Conservation (phyloP, 1,140 invertebrate genomes). For the Drosophila serrata region DNA sequence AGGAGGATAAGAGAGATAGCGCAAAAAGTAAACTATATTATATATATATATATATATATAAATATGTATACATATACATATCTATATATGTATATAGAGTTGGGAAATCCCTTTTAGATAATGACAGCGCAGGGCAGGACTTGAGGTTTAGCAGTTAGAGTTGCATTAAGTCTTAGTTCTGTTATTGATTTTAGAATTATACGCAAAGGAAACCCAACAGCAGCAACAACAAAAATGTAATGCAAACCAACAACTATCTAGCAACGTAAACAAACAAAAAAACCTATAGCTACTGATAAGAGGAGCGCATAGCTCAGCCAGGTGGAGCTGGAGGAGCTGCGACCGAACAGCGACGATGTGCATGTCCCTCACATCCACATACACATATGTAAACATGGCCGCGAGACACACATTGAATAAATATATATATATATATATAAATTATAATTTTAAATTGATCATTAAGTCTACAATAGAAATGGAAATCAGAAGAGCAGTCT, state of each 20-base stretch:
- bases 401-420: constrained; percentile 19
- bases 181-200: constrained; percentile 32
- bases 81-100: constrained; percentile 17
- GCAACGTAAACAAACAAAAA: constrained; percentile 36
- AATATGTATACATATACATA: constrained; percentile 13
- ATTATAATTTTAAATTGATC: constrained; percentile 45
- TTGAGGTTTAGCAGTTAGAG: constrained; percentile 3
- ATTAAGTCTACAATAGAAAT: constrained; percentile 30
- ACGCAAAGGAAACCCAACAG: neutral
- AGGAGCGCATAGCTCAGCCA: neutral
- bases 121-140: constrained; percentile 3
- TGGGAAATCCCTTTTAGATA: constrained; percentile 25
- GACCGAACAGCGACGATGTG: constrained; percentile 10
- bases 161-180: constrained; percentile 38
- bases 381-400: constrained; percentile 3
- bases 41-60: constrained; percentile 19
- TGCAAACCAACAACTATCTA: constrained; percentile 51
- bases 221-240: constrained; percentile 14
- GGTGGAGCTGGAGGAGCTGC: constrained; percentile 1
- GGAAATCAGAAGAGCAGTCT: constrained; percentile 40
- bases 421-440: constrained; percentile 19
- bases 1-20: constrained; percentile 19
- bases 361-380: constrained; percentile 14
- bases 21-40: constrained; percentile 48
- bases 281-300: constrained; percentile 50